Evolutionary conservation across 2,797 vertebrate species (phyloP).

Genomic region (Labroides dimidiatus): DNA sequence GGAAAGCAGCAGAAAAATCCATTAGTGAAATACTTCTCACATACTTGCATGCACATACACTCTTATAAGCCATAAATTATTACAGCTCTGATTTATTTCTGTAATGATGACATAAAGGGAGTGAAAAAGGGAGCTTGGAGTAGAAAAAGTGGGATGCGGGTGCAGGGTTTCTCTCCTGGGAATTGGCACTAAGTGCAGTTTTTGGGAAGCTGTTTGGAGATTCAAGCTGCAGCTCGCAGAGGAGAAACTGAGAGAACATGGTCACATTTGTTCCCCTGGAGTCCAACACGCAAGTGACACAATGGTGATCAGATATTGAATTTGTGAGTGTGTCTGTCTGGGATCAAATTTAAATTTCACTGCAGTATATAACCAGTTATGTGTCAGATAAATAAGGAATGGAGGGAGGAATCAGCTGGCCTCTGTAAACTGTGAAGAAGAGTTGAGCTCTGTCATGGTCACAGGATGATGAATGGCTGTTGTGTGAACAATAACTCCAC

Average conservation of each 20-base stretch:
- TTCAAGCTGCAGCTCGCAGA: too few relatives aligned
- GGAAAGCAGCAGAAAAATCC: slow-evolving; percentile 43
- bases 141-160: slow-evolving; percentile 49
- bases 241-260: slow-evolving; percentile 32
- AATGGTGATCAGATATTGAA: slow-evolving; percentile 15
- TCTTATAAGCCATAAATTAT: slow-evolving; percentile 73
- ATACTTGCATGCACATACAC: slow-evolving; percentile 29
- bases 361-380: background rate
- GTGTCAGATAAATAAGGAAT: background rate
- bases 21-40: slow-evolving; percentile 4
- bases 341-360: background rate
- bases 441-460: slow-evolving; percentile 6
- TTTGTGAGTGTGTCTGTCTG: background rate
- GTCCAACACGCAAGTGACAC: background rate
- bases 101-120: slow-evolving; percentile 54
- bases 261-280: slow-evolving; percentile 34
- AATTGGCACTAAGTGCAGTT: slow-evolving; percentile 61
- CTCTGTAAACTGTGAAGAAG: slow-evolving; percentile 1
- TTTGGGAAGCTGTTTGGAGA: slow-evolving; percentile 67
- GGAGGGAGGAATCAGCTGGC: background rate
- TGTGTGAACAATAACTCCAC: slow-evolving; percentile 15
- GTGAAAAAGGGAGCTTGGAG: slow-evolving; percentile 26
- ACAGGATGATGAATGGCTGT: slow-evolving; percentile 14
- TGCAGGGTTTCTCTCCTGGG: slow-evolving; percentile 58
- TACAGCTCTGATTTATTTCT: slow-evolving; percentile 74